Base-by-base conservation (phyloP, 2,113 vertebrate genomes). In the Bostrychus sinensis region DNA sequence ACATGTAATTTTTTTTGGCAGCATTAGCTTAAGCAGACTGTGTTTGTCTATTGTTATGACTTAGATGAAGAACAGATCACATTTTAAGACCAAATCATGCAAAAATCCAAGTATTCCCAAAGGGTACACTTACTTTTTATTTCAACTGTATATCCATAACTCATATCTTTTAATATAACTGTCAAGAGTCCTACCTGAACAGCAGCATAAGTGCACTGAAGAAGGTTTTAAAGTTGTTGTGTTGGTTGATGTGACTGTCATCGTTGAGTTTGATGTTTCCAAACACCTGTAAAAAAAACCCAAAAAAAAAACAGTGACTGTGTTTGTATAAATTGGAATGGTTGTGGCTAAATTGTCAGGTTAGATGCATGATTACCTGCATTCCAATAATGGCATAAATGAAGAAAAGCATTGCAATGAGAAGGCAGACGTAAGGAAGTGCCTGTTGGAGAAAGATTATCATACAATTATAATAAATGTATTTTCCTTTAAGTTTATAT, bases 381-480 rank as follows among this genome's bases (percentile, higher is more conserved):
- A 99, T 99, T 65, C 97, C 97, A 45, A 99, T 99, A 72, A 99
- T 99, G 37, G 97, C 97, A 0, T 99, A 99, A 82, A 99, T 99
- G 91, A 99, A 99, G 92, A 99, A 99, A 23, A 99, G 94, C 97
- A 99, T 99, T 50, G 96, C 97, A 2, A 99, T 99, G 75, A 99
- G 90, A 43, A 99, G 96, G 82, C 97, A 99, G 66, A 99, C 97
- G 0, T 99, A 99, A 28, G 97, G 97, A 37, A 99, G 95, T 7
- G 97, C 97, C 97, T 99, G 78, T 70, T 43, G 58, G 45, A 66
- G 64, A 1, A 2, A 66, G 10, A 34, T 12, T 9, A 14, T 16
- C 20, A 19, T 20, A 22, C 9, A 12, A 43, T 20, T 9, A 19
- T 7, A 43, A 8, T 17, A 43, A 43, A 43, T 43, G 2, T n/a